These are phyloP conservation scores for Scaptomyza cyrtandrae DNA, from an alignment of 2,888 invertebrate genomes.

Conservation along the genomic window DNA sequence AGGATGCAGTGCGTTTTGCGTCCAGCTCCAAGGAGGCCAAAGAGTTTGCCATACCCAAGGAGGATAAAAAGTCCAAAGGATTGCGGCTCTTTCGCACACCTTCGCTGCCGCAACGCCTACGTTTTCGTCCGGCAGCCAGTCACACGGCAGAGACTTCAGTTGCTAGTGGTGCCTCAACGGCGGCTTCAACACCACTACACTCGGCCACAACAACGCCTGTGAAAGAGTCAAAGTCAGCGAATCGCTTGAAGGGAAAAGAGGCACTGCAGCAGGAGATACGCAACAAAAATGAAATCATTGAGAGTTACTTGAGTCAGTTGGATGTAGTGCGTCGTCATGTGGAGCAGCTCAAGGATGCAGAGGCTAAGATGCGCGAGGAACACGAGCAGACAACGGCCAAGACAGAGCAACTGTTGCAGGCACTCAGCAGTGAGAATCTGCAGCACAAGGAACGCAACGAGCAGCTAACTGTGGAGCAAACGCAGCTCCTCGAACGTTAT, in stretches of 20 bases:
- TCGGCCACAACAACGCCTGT: slow-evolving; percentile 82
- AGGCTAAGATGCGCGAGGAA: slow-evolving; percentile 79
- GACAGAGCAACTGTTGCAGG: slow-evolving; percentile 77
- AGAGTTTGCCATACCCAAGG: slow-evolving; percentile 82
- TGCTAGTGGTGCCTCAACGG: slow-evolving; percentile 60
- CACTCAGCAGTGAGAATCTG: slow-evolving; percentile 74
- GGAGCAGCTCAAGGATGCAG: slow-evolving; percentile 82
- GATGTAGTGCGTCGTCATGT: slow-evolving; percentile 85
- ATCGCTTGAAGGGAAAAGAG: slow-evolving; percentile 85
- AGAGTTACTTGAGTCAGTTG: slow-evolving; percentile 85
- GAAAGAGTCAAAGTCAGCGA: slow-evolving; percentile 84
- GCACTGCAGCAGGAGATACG: slow-evolving; percentile 85
- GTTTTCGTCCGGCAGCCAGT: slow-evolving; percentile 74
- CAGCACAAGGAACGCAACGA: slow-evolving; percentile 76
- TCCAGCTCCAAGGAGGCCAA: slow-evolving; percentile 82
- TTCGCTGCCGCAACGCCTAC: slow-evolving; percentile 83
- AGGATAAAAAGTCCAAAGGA: slow-evolving; percentile 82
- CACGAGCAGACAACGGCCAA: slow-evolving; percentile 68
- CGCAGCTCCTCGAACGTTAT: slow-evolving; percentile 63
- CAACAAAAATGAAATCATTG: slow-evolving; percentile 85
- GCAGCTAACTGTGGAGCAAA: slow-evolving; percentile 65
- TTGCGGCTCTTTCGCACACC: slow-evolving; percentile 83
- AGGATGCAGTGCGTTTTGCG: slow-evolving; percentile 83
- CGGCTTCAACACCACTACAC: slow-evolving; percentile 81
- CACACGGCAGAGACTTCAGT: slow-evolving; percentile 36